Conservation (phyloP, 2,797 vertebrate species). For the Lepilemur septentrionalis region DNA sequence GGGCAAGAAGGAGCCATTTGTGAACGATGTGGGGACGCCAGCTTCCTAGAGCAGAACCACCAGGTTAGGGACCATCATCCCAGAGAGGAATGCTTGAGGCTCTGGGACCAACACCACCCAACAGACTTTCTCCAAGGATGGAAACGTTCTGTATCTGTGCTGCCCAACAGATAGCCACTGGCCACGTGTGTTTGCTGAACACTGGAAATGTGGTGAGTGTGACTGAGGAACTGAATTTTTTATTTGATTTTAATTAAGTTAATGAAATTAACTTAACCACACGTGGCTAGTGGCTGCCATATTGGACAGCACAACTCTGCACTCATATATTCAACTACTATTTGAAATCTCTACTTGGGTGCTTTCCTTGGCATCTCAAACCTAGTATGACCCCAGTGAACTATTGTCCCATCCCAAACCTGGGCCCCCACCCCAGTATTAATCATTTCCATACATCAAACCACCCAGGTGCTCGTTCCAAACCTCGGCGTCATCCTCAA, state of each 20-base stretch:
- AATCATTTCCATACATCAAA: not conserved
- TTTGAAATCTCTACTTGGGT: not conserved
- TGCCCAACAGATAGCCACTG: not conserved
- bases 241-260: not conserved
- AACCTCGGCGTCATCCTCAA: not conserved
- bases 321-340: not conserved
- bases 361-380: not conserved
- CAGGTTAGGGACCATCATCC: not conserved
- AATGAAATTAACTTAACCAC: not conserved
- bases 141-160: not conserved
- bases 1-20: not conserved
- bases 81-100: not conserved
- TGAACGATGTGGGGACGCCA: not conserved
- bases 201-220: not conserved
- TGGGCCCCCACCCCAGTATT: not conserved
- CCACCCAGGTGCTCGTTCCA: not conserved
- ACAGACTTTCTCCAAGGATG: not conserved
- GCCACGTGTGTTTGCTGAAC: not conserved
- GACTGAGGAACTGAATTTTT: not conserved
- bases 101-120: not conserved
- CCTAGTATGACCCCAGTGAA: not conserved
- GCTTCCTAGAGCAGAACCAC: not conserved
- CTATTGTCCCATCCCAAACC: not conserved
- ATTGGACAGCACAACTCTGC: not conserved
- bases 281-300: not conserved